Conservation (phyloP, 2,113 vertebrate species). For the Podocnemis expansa region DNA sequence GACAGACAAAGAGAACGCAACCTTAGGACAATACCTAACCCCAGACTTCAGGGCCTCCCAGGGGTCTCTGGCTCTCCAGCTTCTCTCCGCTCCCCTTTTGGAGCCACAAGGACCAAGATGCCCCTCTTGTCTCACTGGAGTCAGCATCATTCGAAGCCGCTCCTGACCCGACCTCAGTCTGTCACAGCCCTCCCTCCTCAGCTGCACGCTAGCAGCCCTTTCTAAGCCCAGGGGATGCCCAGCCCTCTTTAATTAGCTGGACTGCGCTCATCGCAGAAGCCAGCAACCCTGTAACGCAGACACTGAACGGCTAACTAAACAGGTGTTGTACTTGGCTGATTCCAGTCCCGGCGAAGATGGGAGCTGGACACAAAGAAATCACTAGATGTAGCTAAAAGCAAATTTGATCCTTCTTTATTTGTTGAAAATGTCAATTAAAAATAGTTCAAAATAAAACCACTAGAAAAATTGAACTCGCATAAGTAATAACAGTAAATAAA, state of each 20-base stretch:
- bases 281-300: not conserved
- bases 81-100: not conserved
- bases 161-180: not conserved
- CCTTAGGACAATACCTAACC: not conserved
- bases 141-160: not conserved
- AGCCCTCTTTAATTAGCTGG: not conserved
- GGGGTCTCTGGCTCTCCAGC: not conserved
- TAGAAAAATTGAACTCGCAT: conserved; percentile 79
- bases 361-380: conserved; percentile 1
- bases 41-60: not conserved
- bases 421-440: conserved; percentile 85
- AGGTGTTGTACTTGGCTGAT: not conserved
- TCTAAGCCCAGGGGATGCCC: not conserved
- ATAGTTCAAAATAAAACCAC: conserved; percentile 82
- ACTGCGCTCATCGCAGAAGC: not conserved
- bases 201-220: not conserved
- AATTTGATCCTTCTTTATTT: conserved; percentile 76
- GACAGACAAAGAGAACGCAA: not conserved
- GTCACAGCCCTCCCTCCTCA: not conserved
- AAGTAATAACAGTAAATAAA: conserved; percentile 75
- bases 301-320: not conserved
- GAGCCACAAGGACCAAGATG: too few relatives aligned
- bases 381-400: conserved; percentile 43
- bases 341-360: not conserved
- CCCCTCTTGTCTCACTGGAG: not conserved